These are phyloP conservation scores for Cynocephalus volans DNA, from an alignment of 2,113 vertebrate species.

Conservation along the genomic window DNA sequence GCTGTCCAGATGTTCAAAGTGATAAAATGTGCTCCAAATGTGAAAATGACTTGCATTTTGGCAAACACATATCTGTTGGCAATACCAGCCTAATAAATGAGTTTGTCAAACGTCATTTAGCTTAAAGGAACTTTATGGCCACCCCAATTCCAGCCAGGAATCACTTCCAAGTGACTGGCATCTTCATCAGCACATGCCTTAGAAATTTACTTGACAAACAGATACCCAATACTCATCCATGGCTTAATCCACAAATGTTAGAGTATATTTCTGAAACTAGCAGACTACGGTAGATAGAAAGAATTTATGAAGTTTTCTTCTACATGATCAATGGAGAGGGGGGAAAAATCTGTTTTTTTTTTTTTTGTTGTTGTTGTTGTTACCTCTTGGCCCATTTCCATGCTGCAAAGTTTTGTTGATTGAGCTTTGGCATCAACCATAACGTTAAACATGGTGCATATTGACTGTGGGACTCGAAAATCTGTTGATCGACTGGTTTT, in stretches of 20 bases:
- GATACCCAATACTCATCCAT: conserved; percentile 81
- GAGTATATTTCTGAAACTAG: conserved; percentile 82
- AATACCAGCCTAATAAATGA: conserved; percentile 83
- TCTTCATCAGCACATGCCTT: conserved; percentile 76
- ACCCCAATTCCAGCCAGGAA: conserved; percentile 80
- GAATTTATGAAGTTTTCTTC: conserved; percentile 83
- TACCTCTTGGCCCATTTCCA: conserved; percentile 99
- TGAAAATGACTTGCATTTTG: conserved; percentile 45
- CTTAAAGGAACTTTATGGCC: conserved; percentile 81
- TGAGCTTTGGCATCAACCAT: conserved; percentile 99
- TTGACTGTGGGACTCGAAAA: conserved; percentile 98
- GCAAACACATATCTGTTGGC: conserved; percentile 70
- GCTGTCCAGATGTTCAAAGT: conserved; percentile 76
- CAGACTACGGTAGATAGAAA: conserved; percentile 82
- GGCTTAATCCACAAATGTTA: conserved; percentile 83
- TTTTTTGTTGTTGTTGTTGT: conserved; percentile 92
- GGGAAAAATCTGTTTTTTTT: conserved; percentile 89
- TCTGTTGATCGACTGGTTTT: conserved; percentile 98
- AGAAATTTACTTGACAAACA: conserved; percentile 82
- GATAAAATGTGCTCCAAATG: conserved; percentile 64
- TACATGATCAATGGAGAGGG: conserved; percentile 79
- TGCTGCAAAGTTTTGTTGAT: conserved; percentile 98
- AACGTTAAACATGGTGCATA: conserved; percentile 99
- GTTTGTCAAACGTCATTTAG: conserved; percentile 78
- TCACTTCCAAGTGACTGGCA: conserved; percentile 80